Evolutionary conservation across 2,113 vertebrate genomes (phyloP).

Genomic region (Thunnus maccoyii): DNA sequence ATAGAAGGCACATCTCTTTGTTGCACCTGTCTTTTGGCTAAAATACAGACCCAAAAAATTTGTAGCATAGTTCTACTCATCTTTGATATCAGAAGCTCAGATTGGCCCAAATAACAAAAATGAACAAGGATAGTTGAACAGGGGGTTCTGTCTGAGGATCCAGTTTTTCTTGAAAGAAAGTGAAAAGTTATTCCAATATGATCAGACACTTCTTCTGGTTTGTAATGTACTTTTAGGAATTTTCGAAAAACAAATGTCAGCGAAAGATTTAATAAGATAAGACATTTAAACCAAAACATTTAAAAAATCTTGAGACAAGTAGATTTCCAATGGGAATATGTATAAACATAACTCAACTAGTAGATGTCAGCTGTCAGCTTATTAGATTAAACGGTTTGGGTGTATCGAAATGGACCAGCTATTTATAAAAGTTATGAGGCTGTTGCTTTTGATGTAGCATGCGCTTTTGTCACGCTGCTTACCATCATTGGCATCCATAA

Average conservation of each 20-base stretch:
- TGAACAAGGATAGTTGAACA: not conserved
- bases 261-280: no score
- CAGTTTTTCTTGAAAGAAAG: not conserved
- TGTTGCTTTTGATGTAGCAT: not conserved
- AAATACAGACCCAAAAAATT: not conserved
- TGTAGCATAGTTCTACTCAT: not conserved
- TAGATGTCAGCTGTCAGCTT: not conserved
- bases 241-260: not conserved
- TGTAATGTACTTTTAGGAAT: not conserved
- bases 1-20: no score
- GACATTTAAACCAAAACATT: no score
- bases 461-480: slow-evolving; percentile 68
- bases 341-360: not conserved
- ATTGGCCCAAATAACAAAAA: not conserved
- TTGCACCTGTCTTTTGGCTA: not conserved
- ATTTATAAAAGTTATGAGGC: not conserved
- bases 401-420: not conserved
- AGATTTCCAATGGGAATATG: not conserved
- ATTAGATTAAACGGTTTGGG: not conserved
- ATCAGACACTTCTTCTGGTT: no score
- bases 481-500: slow-evolving; percentile 99
- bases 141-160: not conserved
- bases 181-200: no score
- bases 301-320: not conserved
- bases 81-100: not conserved